Base-by-base conservation (phyloP, 2,888 invertebrate species). In the Marasmarcha lunaedactyla region DNA sequence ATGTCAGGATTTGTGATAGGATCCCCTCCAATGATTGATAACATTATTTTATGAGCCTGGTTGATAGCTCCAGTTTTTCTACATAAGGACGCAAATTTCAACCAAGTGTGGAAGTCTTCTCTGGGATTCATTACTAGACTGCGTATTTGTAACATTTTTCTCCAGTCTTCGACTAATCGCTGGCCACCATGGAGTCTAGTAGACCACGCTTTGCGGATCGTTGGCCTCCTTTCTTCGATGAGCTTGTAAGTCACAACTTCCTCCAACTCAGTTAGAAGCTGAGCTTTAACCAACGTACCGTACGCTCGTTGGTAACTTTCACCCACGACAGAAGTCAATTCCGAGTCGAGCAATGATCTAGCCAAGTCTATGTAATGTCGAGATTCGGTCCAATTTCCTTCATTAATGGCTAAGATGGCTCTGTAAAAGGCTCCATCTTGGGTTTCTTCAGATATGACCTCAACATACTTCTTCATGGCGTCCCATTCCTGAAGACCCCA, bases 401-500 rank as follows among this genome's bases (percentile, higher is more conserved):
- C 89, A 54, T 95, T 94, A 13, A 98, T 93, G 1, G 94, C 91
- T 15, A 98, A 70, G 9, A 99, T 95, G 0, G 98, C 97, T 42
- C 97, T 85, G 63, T 96, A 97, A 70, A 98, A 98, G 0, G 97
- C 91, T 1, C 98, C 97, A 57, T 99, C 98, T 59, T 95, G 96
- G 0, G 91, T 91, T 43, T 97, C 95, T 49, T 92, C 89, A 0
- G 97, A 94, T 49, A 99, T 93, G 44, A 90, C 87, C 20, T 88
- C 87, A 0, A 95, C 94, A 63, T 95, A 97, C 55, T 92, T 90
- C 53, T 93, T 92, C 96, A 99, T 96, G 4, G 91, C 89, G 11
- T 93, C 92, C 95, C 97, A 98, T 54, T 97, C 92, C 47, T 92
- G 92, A 10, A 97, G 79, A 9, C 98, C 98, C 96, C 98, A 99